Evolutionary conservation across 2,888 invertebrate species (phyloP), one percentile per base, ranked within the genome.

Genomic region (Ctena decussata): DNA sequence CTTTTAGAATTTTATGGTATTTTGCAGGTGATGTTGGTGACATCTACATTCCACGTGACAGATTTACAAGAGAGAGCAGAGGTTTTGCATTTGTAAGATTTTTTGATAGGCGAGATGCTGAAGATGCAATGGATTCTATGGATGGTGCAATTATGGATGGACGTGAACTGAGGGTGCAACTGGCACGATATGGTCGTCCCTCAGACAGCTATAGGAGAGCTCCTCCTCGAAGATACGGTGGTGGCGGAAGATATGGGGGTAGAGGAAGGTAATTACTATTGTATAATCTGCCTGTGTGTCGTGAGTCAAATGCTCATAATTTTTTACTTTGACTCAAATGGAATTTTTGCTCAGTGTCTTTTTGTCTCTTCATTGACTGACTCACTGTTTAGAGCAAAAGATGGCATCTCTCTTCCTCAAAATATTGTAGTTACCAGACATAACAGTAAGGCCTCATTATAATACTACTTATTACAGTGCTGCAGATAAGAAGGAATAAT

Each of bases 11-110:
- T n/a, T n/a, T n/a, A n/a, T n/a, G n/a, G n/a, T 57, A 27, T 57
- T 24, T 57, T 24, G 3, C 71, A 88, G 99, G 99, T 72, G 99
- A 99, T 96, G 99, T 99, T 85, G 99, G 99, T 73, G 99, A 99
- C 96, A 99, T 99, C 96, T 99, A 99, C 96, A 99, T 99, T 96
- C 99, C 99, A n/a, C 97, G 99, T 92, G 99, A 99, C 96, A 97
- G 99, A 81, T 97, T 97, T 96, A 98, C 98, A n/a, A 97, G 99
- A 91, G 99, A 99, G 96, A 99, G 99, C 95, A 97, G 99, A 93
- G 99, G 99, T 81, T 99, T 99, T 96, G 99, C 99, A 37, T 99
- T 99, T 96, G 99, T 99, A 89, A 91, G 96, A 37, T 96, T 92
- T 83, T 99, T 98, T 95, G 98, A 99, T 94, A 98, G 98, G 94